These are phyloP conservation scores for Tetrax tetrax DNA, from an alignment of 2,113 vertebrate species.

Conservation along the genomic window DNA sequence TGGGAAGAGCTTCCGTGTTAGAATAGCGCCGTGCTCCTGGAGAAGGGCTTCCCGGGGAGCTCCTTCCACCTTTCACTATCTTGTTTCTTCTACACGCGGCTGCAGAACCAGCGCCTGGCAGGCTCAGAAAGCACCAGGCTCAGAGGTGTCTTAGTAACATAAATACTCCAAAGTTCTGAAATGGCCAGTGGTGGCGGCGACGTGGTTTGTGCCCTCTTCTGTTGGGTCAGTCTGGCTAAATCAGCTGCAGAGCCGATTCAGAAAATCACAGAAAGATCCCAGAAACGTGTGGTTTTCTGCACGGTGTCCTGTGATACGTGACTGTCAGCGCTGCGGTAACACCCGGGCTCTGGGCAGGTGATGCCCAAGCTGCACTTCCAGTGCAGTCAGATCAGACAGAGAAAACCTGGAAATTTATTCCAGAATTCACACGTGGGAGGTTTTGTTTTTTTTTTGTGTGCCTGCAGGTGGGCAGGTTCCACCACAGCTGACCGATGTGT, in stretches of 20 bases:
- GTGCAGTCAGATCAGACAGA: fast-evolving
- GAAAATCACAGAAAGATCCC: not conserved
- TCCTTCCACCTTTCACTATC: not conserved
- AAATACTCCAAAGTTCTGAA: not conserved
- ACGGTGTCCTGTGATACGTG: fast-evolving
- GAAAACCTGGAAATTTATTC: not conserved
- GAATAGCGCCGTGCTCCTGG: not conserved
- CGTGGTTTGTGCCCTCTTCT: not conserved
- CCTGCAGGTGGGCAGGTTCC: too few relatives aligned
- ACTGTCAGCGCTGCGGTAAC: fast-evolving
- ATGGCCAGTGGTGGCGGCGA: fast-evolving
- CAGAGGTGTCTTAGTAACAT: too few relatives aligned
- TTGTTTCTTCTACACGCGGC: not conserved
- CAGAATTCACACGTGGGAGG: too few relatives aligned
- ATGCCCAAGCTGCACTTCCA: not conserved
- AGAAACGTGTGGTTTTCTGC: not conserved
- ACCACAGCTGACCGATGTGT: too few relatives aligned
- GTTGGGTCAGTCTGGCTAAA: not conserved
- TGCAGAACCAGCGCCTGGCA: too few relatives aligned
- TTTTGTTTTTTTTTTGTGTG: too few relatives aligned
- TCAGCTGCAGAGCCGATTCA: not conserved
- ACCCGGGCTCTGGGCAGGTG: fast-evolving
- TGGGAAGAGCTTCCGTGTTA: too few relatives aligned
- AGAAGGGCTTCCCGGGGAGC: not conserved
- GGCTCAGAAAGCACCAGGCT: not conserved